A percentile compares a stretch with the other conserved stretches of the same genome.
Evolutionary conservation across 1,140 invertebrate genomes (phyloP).

Genomic region (Globodera ellingtonae): DNA sequence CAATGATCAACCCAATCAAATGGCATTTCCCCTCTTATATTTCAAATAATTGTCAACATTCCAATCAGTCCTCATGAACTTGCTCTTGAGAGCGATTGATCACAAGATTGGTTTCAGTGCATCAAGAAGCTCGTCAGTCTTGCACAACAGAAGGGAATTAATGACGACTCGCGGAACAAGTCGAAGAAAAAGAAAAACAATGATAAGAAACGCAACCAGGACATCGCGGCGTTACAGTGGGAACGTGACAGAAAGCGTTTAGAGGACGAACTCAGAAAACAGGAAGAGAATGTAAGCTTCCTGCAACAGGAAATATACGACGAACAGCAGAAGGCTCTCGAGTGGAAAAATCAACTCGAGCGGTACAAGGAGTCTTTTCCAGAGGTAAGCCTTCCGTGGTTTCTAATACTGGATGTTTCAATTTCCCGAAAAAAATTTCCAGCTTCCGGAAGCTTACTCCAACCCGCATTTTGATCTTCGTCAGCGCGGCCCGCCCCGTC

Average conservation of each 20-base stretch:
- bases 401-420: too few species aligned
- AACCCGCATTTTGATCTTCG: background rate
- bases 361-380: background rate
- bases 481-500: too few species aligned
- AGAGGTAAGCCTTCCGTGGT: background rate
- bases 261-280: too few species aligned
- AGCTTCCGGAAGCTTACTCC: background rate
- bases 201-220: constrained; percentile 32
- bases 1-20: background rate
- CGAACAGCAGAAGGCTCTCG: too few species aligned
- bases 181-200: constrained; percentile 42
- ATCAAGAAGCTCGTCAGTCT: constrained; percentile 42
- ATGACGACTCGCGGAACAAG: constrained; percentile 29
- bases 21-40: too few species aligned
- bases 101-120: constrained; percentile 19
- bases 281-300: too few species aligned
- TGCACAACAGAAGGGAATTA: constrained; percentile 43
- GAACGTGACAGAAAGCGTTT: constrained; percentile 16
- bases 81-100: background rate
- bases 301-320: too few species aligned
- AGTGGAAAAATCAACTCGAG: background rate
- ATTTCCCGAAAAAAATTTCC: background rate
- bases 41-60: too few species aligned
- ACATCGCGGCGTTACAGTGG: constrained; percentile 23
- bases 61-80: too few species aligned